Evolutionary conservation across 2,113 vertebrate genomes (phyloP), one percentile per base, ranked within the genome.

Genomic region (Gasterosteus nipponicus): DNA sequence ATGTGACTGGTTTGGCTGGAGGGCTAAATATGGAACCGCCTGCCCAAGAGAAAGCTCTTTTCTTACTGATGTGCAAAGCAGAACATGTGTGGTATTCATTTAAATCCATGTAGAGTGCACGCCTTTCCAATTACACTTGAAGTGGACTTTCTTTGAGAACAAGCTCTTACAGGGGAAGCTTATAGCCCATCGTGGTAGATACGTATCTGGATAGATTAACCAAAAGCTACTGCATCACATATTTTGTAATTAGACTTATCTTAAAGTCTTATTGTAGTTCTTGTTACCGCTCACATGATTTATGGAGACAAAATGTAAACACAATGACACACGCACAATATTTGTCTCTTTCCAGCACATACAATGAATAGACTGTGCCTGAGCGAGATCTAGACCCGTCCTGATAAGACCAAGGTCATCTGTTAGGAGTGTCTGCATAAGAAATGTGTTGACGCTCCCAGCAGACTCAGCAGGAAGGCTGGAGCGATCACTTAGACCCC

Each of bases 371-470:
- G 73, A 81, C 74, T 46, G 42, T 65, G 58, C 78, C 67, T 68
- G 82, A 81, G 77, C 59, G 67, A 80, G 86, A 88, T 88, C 79
- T 84, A 66, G 86, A 78, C 77, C 78, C 85, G 67, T 89, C 80
- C 75, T 85, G 89, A 91, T 88, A 87, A 90, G 80, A 84, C 89
- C 89, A 92, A 91, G 89, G 90, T 92, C 91, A 92, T 93, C 87
- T 90, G 91, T 90, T 90, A 86, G 87, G 83, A 86, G 87, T 84
- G 86, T 86, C 86, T 90, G 90, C 88, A 92, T 91, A 78, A 83
- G 80, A 82, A 91, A 93, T 91, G 80, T 90, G 83, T 64, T 35
- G 59, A 35, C 80, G 82, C 82, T 93, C 87, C 86, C 86, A 86
- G 87, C 80, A 87, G 89, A 91, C 83, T 89, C 88, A 89, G 89